Percentiles rank a stretch among this genome's conserved stretches.
These are phyloP conservation scores for Hyperopisus bebe DNA, from an alignment of 2,113 vertebrate species.

Conservation along the genomic window DNA sequence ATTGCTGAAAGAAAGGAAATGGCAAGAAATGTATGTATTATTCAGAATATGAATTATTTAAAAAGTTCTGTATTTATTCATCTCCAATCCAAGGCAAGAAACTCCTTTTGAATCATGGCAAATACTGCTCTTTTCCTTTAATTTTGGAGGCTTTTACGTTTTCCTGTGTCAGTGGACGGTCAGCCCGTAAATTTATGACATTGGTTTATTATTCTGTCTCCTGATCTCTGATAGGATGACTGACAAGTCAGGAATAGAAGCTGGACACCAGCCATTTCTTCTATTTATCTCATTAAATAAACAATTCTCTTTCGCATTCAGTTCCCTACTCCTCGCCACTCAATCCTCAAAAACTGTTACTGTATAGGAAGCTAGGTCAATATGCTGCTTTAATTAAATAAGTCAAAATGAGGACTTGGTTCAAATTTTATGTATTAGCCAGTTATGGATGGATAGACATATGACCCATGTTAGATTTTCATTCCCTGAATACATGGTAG, in stretches of 20 bases:
- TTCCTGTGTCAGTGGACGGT: not conserved
- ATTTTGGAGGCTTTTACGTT: not conserved
- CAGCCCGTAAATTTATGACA: not conserved
- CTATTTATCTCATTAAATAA: not conserved
- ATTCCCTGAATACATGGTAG: not conserved
- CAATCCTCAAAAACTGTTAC: not conserved
- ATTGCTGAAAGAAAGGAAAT: not conserved
- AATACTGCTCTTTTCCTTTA: not conserved
- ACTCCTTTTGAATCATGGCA: not conserved
- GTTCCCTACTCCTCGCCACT: not conserved
- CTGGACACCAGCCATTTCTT: not conserved
- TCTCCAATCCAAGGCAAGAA: not conserved
- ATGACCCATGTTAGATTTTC: not conserved
- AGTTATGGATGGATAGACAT: not conserved
- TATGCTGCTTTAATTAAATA: not conserved
- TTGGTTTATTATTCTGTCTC: not conserved
- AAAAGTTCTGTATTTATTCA: constrained; percentile 3
- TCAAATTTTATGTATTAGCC: not conserved
- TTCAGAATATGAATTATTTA: constrained; percentile 4
- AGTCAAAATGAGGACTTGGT: not conserved
- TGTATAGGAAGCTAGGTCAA: not conserved
- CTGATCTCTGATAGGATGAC: not conserved
- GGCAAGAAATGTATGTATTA: constrained; percentile 12
- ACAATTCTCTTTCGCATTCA: not conserved
- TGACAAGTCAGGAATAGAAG: not conserved